Percentiles rank a stretch among this genome's conserved stretches.
phyloP scores from a whole-genome alignment of 2,797 vertebrate genomes.

The Oreochromis grahami region DNA sequence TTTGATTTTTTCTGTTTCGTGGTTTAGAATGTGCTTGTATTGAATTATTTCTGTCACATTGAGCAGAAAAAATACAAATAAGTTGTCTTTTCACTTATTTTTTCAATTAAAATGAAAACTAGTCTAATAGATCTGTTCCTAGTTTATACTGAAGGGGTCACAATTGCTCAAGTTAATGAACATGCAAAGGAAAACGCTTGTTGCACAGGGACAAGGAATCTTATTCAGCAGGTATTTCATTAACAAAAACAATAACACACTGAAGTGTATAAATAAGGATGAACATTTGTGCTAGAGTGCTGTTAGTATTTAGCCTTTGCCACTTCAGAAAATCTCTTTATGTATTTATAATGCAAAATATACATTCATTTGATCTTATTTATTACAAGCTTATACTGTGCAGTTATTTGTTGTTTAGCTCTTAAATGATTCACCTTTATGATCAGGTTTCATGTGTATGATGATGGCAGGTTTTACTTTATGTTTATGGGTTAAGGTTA shows the following conservation, averaged over 20 bases:
- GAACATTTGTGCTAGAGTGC: neutral
- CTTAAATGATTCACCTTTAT: neutral
- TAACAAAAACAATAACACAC: neutral
- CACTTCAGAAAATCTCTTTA: neutral
- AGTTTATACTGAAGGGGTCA: slow-evolving; percentile 59
- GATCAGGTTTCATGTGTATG: neutral
- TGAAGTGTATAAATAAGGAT: neutral
- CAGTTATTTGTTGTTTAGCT: neutral
- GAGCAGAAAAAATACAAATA: neutral
- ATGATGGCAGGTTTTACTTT: neutral
- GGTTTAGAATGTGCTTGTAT: neutral
- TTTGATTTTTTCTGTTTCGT: neutral
- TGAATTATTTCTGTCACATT: neutral
- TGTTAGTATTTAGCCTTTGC: neutral
- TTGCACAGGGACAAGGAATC: neutral
- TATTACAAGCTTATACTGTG: neutral
- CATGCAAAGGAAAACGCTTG: neutral
- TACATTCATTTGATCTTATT: neutral
- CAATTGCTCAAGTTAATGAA: slow-evolving; percentile 43
- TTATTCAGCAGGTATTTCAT: slow-evolving; percentile 5
- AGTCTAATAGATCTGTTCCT: neutral
- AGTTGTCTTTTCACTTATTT: neutral
- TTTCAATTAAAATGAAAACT: neutral
- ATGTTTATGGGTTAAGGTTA: neutral
- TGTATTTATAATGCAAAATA: neutral